Evolutionary conservation across 2,797 vertebrate species (phyloP).

Genomic region (Podarcis lilfordi): DNA sequence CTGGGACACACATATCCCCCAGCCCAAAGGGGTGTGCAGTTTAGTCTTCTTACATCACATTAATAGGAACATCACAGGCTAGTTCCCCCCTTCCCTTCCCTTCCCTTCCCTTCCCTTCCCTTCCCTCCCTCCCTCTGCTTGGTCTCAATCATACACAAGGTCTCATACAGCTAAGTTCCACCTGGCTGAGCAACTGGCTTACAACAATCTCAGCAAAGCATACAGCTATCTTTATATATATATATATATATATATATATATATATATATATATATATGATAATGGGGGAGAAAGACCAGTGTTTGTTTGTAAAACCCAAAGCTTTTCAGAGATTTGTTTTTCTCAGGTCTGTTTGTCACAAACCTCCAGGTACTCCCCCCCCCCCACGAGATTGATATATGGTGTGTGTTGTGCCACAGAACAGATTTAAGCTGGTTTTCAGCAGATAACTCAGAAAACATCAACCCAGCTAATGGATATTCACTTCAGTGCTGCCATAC

Average conservation of each 20-base stretch:
- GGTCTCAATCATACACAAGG: neutral
- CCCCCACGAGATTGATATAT: constrained; percentile 17
- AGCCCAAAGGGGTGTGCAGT: neutral
- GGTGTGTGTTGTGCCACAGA: constrained; percentile 21
- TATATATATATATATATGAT: neutral
- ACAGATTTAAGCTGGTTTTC: constrained; percentile 17
- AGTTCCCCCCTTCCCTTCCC: accelerated
- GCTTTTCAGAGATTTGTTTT: constrained; percentile 65
- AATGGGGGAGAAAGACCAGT: neutral
- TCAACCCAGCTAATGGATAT: constrained; percentile 4
- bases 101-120: neutral
- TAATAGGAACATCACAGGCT: neutral
- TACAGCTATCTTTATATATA: constrained; percentile 7
- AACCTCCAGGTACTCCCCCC: neutral
- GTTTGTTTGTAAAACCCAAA: constrained; percentile 53
- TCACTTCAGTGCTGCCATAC: constrained; percentile 16
- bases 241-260: neutral
- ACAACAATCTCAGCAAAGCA: constrained; percentile 57
- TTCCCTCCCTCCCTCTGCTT: neutral
- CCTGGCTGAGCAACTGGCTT: constrained; percentile 52
- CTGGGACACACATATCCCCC: neutral
- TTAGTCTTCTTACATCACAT: neutral
- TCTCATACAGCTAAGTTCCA: constrained; percentile 22
- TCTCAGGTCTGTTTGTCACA: constrained; percentile 40
- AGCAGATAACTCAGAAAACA: constrained; percentile 38